Base-by-base conservation (phyloP, 2,113 vertebrate species). In the Bucco capensis region DNA sequence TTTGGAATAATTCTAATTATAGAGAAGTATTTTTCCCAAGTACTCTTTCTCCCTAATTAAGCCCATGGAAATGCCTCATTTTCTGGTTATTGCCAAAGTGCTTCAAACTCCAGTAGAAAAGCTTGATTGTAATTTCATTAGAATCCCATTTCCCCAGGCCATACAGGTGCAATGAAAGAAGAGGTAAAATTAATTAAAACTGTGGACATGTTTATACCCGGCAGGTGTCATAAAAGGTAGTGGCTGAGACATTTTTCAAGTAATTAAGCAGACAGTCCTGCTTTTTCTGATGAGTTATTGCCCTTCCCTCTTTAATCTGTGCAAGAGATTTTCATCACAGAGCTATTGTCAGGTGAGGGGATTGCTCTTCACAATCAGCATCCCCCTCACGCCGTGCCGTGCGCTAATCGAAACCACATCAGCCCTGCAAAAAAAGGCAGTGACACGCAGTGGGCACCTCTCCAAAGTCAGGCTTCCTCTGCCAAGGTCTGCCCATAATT, bases 141-240 rank as follows among this genome's bases (percentile, higher is more conserved):
- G 96, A 96, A 96, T 97, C 95, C 62, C 81, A 85, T 97, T 97
- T 96, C 97, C 97, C 91, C 67, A 89, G 95, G 97, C 96, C 96
- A 95, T 96, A 94, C 96, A 97, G 97, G 96, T 97, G 96, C 92
- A 92, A 89, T 94, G 93, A 97, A 97, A 97, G 95, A 95, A 96
- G 94, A 95, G 96, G 96, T 88, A 97, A 97, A 97, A 98, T 98
- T 98, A 98, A 98, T 98, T 98, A 98, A 98, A 98, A 97, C 93
- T 96, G 95, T 83, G 91, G 96, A 96, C 94, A 96, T 97, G 97
- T 97, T 98, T 97, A 97, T 97, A 90, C 96, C 97, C 95, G 15
- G 94, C 92, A 97, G 97, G 96, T 97, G 94, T 96, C 97, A 97
- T 97, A 97, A 97, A 98, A 97, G 89, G 96, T 96, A 98, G 96